Evolutionary conservation across 2,797 vertebrate species (phyloP).

Genomic region (Melanotaenia parkinsoni): DNA sequence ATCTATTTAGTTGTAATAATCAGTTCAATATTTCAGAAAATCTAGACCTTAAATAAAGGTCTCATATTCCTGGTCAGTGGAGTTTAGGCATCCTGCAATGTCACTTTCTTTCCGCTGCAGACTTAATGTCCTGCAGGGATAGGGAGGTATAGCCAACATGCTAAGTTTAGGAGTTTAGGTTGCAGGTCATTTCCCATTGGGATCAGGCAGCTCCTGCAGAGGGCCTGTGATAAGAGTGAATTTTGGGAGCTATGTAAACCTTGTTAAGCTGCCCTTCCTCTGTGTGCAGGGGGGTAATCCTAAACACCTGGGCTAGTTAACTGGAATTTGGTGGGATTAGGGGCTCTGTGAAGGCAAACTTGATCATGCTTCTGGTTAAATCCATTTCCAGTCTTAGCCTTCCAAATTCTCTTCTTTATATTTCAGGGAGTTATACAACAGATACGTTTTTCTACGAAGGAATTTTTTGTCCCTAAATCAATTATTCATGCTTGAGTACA

Average conservation of each 20-base stretch:
- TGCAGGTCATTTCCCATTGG: conserved; percentile 72
- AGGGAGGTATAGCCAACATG: conserved; percentile 57
- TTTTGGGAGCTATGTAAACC: conserved; percentile 81
- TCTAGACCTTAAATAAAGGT: too few relatives aligned
- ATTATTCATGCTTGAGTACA: conserved; percentile 9
- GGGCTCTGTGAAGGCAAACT: conserved; percentile 61
- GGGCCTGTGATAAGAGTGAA: conserved; percentile 77
- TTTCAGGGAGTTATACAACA: conserved; percentile 31
- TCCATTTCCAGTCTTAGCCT: conserved; percentile 60
- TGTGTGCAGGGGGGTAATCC: conserved; percentile 77
- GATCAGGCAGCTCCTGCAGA: conserved; percentile 71
- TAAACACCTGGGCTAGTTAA: conserved; percentile 82
- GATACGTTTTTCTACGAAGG: conserved; percentile 11
- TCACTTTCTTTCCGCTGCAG: conserved; percentile 38
- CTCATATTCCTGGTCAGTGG: too few relatives aligned
- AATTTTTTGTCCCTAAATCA: conserved; percentile 16
- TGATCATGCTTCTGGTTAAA: conserved; percentile 65
- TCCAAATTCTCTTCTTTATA: conserved; percentile 34
- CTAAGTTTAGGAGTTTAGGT: conserved; percentile 66
- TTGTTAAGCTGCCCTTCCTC: conserved; percentile 74
- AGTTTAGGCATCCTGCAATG: conserved; percentile 20
- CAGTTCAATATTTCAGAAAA: too few relatives aligned
- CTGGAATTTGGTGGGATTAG: conserved; percentile 75
- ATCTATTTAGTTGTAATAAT: too few relatives aligned
- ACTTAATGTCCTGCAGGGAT: conserved; percentile 38